Evolutionary conservation across 2,797 vertebrate genomes (phyloP), one percentile per base, ranked within the genome.

Genomic region (Sebastes baramenuke): DNA sequence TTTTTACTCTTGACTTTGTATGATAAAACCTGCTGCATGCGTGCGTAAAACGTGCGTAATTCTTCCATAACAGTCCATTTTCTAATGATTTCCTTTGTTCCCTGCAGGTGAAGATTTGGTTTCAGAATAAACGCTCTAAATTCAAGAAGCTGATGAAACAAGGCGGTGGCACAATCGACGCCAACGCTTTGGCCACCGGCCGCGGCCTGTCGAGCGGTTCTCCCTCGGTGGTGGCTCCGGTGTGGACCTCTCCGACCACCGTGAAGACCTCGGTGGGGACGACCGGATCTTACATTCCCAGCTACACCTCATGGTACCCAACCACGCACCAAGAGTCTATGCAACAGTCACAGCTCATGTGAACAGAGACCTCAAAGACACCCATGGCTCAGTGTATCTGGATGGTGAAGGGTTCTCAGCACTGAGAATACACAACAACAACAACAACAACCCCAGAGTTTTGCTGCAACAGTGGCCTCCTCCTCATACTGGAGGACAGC

Each of bases 341-440:
- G 98, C 98, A 99, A 96, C 98, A 99, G 93, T 96, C 98, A 64
- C 98, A 99, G 75, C 96, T 99, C 83, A 99, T 99, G 98, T 99
- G 97, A 99, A 94, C 87, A 86, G 80, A 91, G 72, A 89, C 83
- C 87, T 86, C 85, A 82, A 89, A 38, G 36, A 42, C 38, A 85
- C 80, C 67, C 84, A 67, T 81, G 93, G 90, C 89, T 85, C 92
- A 38, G 78, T 77, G 81, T 49, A 89, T 93, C 92, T 91, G 91
- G 94, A 90, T 85, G 89, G 71, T 78, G 86, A 74, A 56, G 64
- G 79, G 77, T 73, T 70, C 71, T 70, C 73, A 72, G 78, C 65
- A 81, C 82, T 86, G 93, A 89, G 83, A 73, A 81, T 68, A 91
- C 88, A 86, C n/a, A 24, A 56, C 55, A 25, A 56, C 54, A 13